Base-by-base conservation (phyloP, 2,888 invertebrate genomes). In the Diplolepis rosae region DNA sequence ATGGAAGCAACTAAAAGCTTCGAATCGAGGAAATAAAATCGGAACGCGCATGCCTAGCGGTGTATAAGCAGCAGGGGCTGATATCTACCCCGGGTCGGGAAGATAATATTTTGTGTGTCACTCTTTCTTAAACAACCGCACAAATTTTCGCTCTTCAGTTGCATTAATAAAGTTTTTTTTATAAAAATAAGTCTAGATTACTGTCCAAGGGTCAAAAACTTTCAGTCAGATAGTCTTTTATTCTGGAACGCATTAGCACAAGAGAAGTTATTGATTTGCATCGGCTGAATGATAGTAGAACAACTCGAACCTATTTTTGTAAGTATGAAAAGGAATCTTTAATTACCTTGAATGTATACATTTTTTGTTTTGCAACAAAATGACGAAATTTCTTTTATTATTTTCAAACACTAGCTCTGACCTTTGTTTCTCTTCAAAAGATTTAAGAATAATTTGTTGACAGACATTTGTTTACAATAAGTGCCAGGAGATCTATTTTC, bases 251-350 rank as follows among this genome's bases (percentile, higher is more conserved):
- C 35, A 13, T 61, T 39, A 61, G 39, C 61, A 24, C 13, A 24
- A 61, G 61, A 3, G 30, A 52, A 50, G 51, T 69, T 75, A 75
- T 75, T 75, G 75, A 75, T 75, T 75, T 56, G n/a, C 27, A 18
- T 69, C 52, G 75, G 22, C 4, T 9, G 54, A 32, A 35, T 56
- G 32, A 9, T 13, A 35, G 22, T 35, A 51, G 27, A 27, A 51
- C 51, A 32, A 32, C 22, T 56, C 1, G 24, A 35, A 56, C 11
- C 18, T 56, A 35, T 35, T 39, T 61, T 61, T 24, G 39, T 39
- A 61, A 61, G 61, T 61, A 39, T 24, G n/a, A 24, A 61, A 24
- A 27, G 18, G 48, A n/a, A 22, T 39, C 13, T 39, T 13, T 13
- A 39, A n/a, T 51, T 15, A 7, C 7, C 24, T 51, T 27, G 2